These are phyloP conservation scores for Catocala fraxini DNA, from an alignment of 2,888 invertebrate genomes.

Conservation along the genomic window DNA sequence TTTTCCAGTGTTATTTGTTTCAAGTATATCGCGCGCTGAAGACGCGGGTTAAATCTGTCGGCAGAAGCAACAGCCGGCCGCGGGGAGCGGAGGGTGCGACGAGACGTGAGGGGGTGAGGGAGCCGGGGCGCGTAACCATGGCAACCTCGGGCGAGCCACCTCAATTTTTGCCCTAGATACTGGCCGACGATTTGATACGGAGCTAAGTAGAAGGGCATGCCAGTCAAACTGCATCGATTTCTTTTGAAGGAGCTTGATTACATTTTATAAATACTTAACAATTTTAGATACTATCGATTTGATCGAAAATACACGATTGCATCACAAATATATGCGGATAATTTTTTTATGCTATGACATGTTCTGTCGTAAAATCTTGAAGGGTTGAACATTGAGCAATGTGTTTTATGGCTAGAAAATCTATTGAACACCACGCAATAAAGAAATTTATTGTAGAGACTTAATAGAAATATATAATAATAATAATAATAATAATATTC, in stretches of 20 bases:
- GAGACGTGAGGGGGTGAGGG: slow-evolving; percentile 22
- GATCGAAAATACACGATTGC: too few species aligned
- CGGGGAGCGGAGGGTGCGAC: slow-evolving; percentile 36
- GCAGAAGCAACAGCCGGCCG: slow-evolving; percentile 51
- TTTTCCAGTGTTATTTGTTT: slow-evolving; percentile 7
- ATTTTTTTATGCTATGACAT: too few species aligned
- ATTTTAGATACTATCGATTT: not conserved
- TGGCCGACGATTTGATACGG: slow-evolving; percentile 58
- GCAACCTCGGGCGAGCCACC: slow-evolving; percentile 64
- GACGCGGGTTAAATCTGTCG: slow-evolving; percentile 25
- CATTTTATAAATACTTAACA: not conserved
- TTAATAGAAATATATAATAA: too few species aligned
- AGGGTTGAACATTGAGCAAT: too few species aligned
- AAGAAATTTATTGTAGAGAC: too few species aligned
- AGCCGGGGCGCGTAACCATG: slow-evolving; percentile 61
- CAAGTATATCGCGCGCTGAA: slow-evolving; percentile 9
- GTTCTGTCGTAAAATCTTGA: too few species aligned
- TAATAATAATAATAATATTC: too few species aligned
- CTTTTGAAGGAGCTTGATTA: slow-evolving; percentile 2
- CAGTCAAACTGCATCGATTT: slow-evolving; percentile 44
- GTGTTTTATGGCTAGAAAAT: too few species aligned
- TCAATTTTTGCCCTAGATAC: slow-evolving; percentile 79
- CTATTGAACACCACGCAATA: too few species aligned
- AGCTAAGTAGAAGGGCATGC: slow-evolving; percentile 54
- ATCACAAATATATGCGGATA: too few species aligned